Evolutionary conservation across 2,113 vertebrate species (phyloP).

Genomic region (Chinchilla lanigera): DNA sequence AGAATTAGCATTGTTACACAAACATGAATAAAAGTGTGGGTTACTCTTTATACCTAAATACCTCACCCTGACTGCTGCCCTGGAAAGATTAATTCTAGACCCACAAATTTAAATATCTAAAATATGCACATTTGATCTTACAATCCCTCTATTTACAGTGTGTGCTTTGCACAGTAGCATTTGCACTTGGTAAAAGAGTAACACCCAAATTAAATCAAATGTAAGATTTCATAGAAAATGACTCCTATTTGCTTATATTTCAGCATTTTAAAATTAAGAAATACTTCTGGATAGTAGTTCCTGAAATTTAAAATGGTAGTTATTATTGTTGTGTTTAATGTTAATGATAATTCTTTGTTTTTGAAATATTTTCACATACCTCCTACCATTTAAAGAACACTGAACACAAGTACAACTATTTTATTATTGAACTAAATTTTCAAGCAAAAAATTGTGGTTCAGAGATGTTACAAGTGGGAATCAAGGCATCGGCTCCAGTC

Average conservation of each 20-base stretch:
- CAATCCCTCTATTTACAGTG: background rate
- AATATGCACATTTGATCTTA: background rate
- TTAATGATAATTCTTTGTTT: background rate
- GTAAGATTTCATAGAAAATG: background rate
- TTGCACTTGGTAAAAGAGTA: background rate
- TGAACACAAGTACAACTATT: background rate
- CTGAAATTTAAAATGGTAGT: background rate
- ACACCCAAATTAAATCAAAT: background rate
- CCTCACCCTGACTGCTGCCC: slow-evolving; percentile 66
- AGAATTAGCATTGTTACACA: slow-evolving; percentile 73
- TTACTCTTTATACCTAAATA: slow-evolving; percentile 77
- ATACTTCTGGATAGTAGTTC: background rate
- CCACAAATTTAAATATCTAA: slow-evolving; percentile 23
- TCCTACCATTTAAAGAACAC: background rate
- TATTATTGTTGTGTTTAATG: background rate
- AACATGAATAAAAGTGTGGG: slow-evolving; percentile 74
- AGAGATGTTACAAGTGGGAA: rapidly evolving
- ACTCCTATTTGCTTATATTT: background rate
- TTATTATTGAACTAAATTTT: background rate
- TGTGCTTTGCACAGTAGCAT: background rate
- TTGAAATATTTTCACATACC: background rate
- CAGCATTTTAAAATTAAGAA: background rate
- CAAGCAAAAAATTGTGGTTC: background rate
- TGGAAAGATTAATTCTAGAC: slow-evolving; percentile 1
- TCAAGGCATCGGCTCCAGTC: too few relatives aligned